A percentile compares a stretch with the other conserved stretches of the same genome.
These are phyloP conservation scores for Drosophila melanocephala DNA, from an alignment of 2,888 invertebrate genomes.

Conservation along the genomic window DNA sequence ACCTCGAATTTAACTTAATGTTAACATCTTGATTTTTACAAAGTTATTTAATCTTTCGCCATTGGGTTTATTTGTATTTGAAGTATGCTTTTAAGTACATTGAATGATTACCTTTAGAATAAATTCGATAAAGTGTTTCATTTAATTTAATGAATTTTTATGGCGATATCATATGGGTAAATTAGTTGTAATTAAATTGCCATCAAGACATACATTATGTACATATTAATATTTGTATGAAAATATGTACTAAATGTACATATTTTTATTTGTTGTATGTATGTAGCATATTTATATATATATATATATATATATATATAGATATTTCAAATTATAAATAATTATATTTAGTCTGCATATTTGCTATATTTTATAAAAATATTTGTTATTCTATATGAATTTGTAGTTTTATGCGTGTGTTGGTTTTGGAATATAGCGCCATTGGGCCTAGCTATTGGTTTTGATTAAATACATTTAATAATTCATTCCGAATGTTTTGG, in stretches of 20 bases:
- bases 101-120: constrained; percentile 60
- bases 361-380: constrained; percentile 71
- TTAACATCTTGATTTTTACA: constrained; percentile 42
- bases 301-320: constrained; percentile 40
- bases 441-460: constrained; percentile 42
- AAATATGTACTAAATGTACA: constrained; percentile 32
- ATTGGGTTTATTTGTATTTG: neutral
- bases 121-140: constrained; percentile 60
- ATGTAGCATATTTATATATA: constrained; percentile 13
- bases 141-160: constrained; percentile 36
- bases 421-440: constrained; percentile 48
- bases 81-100: constrained; percentile 27
- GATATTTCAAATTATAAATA: constrained; percentile 49
- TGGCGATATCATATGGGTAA: constrained; percentile 40
- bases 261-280: constrained; percentile 29
- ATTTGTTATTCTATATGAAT: constrained; percentile 50
- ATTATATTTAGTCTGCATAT: constrained; percentile 59
- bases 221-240: constrained; percentile 32
- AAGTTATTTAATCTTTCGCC: constrained; percentile 14
- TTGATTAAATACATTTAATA: constrained; percentile 40
- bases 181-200: constrained; percentile 45
- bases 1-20: constrained; percentile 34
- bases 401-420: constrained; percentile 39
- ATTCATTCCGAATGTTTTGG: constrained; percentile 64
- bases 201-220: constrained; percentile 35